phyloP scores from a whole-genome alignment of 2,113 vertebrate genomes.

The Lichenostomus cassidix region DNA sequence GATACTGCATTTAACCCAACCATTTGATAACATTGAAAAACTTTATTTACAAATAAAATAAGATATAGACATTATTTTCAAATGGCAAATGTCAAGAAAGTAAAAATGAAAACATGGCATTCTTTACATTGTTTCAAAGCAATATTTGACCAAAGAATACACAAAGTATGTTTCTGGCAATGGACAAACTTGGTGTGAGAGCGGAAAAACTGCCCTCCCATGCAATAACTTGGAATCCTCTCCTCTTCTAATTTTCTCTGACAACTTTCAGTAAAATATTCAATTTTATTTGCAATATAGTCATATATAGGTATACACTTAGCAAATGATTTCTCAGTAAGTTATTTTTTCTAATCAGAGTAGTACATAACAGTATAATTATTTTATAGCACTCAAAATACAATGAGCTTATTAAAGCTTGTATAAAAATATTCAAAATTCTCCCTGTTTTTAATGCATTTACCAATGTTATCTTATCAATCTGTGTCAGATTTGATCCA shows the following conservation, averaged over 20 bases:
- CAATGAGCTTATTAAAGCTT: not conserved
- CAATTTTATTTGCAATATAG: not conserved
- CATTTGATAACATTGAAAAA: not conserved
- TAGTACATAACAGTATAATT: not conserved
- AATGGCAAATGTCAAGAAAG: not conserved
- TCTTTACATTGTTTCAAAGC: not conserved
- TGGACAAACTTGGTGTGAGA: not conserved
- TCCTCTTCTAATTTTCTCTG: not conserved
- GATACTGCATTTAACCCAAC: not conserved
- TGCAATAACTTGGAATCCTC: not conserved
- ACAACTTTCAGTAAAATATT: not conserved
- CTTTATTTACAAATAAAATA: not conserved
- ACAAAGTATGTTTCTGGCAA: not conserved
- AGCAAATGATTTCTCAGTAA: not conserved
- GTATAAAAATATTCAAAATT: not conserved
- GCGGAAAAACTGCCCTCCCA: rapidly evolving
- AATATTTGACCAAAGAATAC: not conserved
- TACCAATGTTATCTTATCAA: not conserved
- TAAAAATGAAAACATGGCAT: not conserved
- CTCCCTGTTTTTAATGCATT: not conserved
- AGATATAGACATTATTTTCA: not conserved
- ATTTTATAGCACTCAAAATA: not conserved
- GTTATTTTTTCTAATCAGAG: not conserved
- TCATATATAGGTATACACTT: not conserved
- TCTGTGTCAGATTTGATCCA: not conserved